Evolutionary conservation across 2,113 vertebrate species (phyloP).

Genomic region (Ammodytes marinus): DNA sequence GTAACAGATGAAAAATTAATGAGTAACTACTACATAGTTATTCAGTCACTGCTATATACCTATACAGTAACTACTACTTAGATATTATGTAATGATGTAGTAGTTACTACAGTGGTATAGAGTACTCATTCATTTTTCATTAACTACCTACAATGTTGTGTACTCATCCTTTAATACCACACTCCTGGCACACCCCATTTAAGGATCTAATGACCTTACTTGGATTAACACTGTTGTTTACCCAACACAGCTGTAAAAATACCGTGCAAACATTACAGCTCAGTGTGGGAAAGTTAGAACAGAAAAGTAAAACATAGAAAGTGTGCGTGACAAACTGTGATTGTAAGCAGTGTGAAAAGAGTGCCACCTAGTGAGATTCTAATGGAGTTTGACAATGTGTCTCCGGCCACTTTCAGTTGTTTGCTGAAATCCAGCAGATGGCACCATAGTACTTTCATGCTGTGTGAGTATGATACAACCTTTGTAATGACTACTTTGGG

Average conservation of each 20-base stretch:
- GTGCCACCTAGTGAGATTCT: slow-evolving; percentile 41
- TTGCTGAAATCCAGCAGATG: slow-evolving; percentile 58
- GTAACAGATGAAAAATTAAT: too few relatives aligned
- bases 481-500: slow-evolving; percentile 11
- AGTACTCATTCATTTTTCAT: slow-evolving; percentile 10
- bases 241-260: slow-evolving; percentile 52
- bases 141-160: too few relatives aligned
- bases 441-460: slow-evolving; percentile 34
- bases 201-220: slow-evolving; percentile 35
- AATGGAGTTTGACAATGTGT: not conserved
- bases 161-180: slow-evolving; percentile 1
- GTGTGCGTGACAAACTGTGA: too few relatives aligned
- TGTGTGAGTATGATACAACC: not conserved
- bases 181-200: slow-evolving; percentile 6
- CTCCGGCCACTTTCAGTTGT: not conserved
- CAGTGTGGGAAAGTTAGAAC: slow-evolving; percentile 43
- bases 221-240: slow-evolving; percentile 54
- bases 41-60: too few relatives aligned
- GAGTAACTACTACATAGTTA: too few relatives aligned
- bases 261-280: slow-evolving; percentile 18
- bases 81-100: not conserved
- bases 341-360: slow-evolving; percentile 20
- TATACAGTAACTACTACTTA: too few relatives aligned
- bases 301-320: not conserved
- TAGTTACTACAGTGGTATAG: slow-evolving; percentile 34